Conservation (phyloP, 2,888 invertebrate species). For the Heteromurus nitidus region DNA sequence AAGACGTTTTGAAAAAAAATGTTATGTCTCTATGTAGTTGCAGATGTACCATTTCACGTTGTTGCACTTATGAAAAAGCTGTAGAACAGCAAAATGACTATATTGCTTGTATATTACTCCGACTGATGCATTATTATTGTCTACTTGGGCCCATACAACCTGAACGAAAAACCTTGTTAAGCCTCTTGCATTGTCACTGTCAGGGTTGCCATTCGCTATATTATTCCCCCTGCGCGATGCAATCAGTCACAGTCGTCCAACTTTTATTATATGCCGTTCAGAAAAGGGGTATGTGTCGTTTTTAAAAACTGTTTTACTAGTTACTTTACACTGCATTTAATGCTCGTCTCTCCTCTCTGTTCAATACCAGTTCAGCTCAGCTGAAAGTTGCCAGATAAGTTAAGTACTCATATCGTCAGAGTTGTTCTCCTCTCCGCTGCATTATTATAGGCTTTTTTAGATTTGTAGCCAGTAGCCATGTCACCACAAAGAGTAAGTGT, state of each 20-base stretch:
- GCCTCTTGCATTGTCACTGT: constrained; percentile 37
- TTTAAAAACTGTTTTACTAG: constrained; percentile 45
- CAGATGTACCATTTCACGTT: no score
- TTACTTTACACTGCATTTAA: constrained; percentile 23
- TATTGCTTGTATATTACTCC: no score
- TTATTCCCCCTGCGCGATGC: no score
- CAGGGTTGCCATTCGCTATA: no score
- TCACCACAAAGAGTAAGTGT: no score
- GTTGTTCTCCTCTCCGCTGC: background rate
- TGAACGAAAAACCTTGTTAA: constrained; percentile 59
- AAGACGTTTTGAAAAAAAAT: no score
- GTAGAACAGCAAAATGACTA: no score
- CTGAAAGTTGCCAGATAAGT: constrained; percentile 65
- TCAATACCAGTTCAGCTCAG: constrained; percentile 64
- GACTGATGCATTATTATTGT: no score
- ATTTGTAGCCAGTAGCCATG: background rate
- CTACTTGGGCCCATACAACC: constrained; percentile 30
- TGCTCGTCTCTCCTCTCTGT: constrained; percentile 2
- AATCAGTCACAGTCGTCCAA: no score
- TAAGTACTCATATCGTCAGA: background rate
- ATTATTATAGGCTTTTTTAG: background rate
- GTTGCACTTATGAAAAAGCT: no score
- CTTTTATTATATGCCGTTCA: constrained; percentile 6
- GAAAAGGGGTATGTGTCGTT: no score
- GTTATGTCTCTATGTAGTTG: no score